phyloP scores from a whole-genome alignment of 1,140 invertebrate species.

The Drosophila auraria region DNA sequence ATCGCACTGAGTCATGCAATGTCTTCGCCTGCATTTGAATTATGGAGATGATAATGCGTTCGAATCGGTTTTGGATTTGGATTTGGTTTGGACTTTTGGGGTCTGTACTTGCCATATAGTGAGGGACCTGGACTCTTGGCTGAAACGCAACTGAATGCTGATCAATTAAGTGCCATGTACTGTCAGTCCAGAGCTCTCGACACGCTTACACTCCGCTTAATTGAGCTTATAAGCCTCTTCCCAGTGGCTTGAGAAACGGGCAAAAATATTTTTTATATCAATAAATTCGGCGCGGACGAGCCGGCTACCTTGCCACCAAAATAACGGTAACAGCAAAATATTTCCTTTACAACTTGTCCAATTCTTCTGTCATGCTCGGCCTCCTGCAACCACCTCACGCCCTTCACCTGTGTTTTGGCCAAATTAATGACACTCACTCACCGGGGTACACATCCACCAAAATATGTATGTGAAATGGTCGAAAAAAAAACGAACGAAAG shows the following conservation, averaged over 20 bases:
- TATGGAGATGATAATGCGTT: constrained; percentile 84
- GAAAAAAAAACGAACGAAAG: constrained; percentile 35
- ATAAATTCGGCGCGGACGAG: constrained; percentile 65
- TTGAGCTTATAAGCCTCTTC: constrained; percentile 74
- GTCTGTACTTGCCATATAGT: constrained; percentile 17
- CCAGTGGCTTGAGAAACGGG: constrained; percentile 35
- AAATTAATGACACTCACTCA: constrained; percentile 75
- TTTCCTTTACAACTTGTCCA: constrained; percentile 73
- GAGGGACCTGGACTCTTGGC: constrained; percentile 10
- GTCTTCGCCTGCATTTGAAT: constrained; percentile 74
- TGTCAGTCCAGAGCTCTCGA: constrained; percentile 31
- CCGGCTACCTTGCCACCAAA: constrained; percentile 42
- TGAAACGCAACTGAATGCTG: constrained; percentile 46
- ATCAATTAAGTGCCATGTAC: constrained; percentile 79
- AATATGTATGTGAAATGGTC: constrained; percentile 39
- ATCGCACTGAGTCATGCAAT: constrained; percentile 79
- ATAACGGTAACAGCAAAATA: constrained; percentile 80
- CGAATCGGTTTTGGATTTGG: constrained; percentile 53
- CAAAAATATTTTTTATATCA: constrained; percentile 65
- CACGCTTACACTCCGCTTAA: constrained; percentile 67
- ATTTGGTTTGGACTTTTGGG: constrained; percentile 20
- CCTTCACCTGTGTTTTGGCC: constrained; percentile 49
- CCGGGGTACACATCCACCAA: constrained; percentile 13
- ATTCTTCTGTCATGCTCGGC: constrained; percentile 68
- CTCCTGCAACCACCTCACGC: constrained; percentile 14